These are phyloP conservation scores for Calephelis virginiensis DNA, from an alignment of 1,140 invertebrate species.

Conservation along the genomic window DNA sequence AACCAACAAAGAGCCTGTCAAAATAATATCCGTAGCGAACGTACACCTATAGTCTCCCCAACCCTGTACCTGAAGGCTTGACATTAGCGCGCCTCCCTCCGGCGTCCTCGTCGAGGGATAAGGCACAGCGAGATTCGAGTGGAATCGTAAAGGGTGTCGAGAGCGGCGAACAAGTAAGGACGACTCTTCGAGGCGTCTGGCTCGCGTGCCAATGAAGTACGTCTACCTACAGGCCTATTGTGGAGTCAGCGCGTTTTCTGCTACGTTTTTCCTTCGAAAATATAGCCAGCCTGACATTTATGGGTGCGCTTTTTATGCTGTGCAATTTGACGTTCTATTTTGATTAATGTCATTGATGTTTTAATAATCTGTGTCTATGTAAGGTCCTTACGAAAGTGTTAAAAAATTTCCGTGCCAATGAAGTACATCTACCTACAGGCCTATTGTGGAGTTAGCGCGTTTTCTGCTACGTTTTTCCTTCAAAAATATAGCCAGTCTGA, in stretches of 20 bases:
- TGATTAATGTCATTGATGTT: too few relatives aligned
- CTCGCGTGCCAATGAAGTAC: constrained; percentile 25
- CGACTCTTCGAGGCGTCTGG: constrained; percentile 23
- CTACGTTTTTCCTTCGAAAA: constrained; percentile 5
- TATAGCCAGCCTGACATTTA: not conserved
- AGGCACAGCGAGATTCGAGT: constrained; percentile 27
- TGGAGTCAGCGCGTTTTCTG: constrained; percentile 10
- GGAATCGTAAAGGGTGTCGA: constrained; percentile 29
- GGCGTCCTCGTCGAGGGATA: constrained; percentile 27
- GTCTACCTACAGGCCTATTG: constrained; percentile 15
- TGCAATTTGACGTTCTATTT: too few relatives aligned
- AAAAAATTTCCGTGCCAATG: not conserved
- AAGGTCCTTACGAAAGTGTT: too few relatives aligned
- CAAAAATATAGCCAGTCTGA: not conserved
- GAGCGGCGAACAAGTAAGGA: constrained; percentile 22
- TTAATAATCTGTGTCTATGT: too few relatives aligned
- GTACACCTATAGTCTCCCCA: constrained; percentile 10
- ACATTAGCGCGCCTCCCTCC: constrained; percentile 30
- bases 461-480: constrained; percentile 5
- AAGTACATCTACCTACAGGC: constrained; percentile 20
- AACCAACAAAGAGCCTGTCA: constrained; percentile 10
- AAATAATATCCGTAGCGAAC: constrained; percentile 14
- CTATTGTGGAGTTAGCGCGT: constrained; percentile 10
- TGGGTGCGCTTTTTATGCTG: not conserved
- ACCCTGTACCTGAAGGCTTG: constrained; percentile 27